Conservation (phyloP, 2,113 vertebrate genomes). For the Acanthisitta chloris region DNA sequence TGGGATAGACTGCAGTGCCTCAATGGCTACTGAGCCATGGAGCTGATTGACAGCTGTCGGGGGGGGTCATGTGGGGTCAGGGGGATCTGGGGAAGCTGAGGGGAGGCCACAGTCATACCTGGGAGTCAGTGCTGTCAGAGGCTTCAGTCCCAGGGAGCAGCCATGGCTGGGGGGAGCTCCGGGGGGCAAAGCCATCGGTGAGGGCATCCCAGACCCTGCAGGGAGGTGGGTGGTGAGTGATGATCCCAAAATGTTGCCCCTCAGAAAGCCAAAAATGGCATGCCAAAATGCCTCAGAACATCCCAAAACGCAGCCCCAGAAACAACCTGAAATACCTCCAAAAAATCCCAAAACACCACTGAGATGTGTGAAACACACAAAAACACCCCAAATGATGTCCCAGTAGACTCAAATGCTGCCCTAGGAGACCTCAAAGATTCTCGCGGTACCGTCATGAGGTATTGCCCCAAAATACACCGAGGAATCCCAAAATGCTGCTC, state of each 20-base stretch:
- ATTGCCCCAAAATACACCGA: not conserved
- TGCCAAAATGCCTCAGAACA: rapidly evolving
- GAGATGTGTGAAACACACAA: not conserved
- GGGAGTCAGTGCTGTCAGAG: not conserved
- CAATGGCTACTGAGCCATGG: rapidly evolving
- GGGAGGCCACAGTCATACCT: not conserved
- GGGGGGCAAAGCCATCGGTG: conserved; percentile 47
- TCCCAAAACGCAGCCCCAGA: not conserved
- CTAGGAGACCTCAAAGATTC: not conserved
- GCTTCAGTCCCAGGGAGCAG: not conserved
- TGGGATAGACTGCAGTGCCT: not conserved
- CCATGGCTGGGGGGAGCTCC: conserved; percentile 15
- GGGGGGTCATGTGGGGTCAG: not conserved
- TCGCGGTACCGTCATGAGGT: not conserved
- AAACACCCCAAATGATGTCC: not conserved
- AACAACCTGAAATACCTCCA: not conserved
- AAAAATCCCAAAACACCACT: not conserved
- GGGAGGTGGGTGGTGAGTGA: not conserved
- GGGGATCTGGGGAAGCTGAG: not conserved
- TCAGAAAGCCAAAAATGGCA: not conserved
- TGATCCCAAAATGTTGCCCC: rapidly evolving
- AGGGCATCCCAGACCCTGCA: conserved; percentile 64
- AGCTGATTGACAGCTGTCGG: not conserved
- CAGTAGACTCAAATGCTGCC: not conserved
- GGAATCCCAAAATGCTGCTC: not conserved